These are phyloP conservation scores for Desmophyllum pertusum DNA, from an alignment of 92 coral and sea anemone genomes.

Conservation along the genomic window DNA sequence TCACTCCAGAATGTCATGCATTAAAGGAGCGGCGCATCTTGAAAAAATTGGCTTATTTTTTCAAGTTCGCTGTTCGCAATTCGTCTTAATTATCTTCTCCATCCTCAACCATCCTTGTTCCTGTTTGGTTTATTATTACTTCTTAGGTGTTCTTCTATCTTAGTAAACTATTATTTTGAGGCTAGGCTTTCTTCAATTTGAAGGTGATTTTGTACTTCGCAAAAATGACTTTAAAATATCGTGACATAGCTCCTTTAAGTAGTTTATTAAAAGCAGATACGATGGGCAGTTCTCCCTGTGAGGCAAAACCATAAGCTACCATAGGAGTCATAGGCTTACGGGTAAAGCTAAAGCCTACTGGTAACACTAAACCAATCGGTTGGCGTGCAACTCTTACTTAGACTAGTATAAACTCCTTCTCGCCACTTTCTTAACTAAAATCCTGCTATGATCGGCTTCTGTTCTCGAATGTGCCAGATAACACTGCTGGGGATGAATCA, in stretches of 20 bases:
- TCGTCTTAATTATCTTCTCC: no score
- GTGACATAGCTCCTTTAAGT: neutral
- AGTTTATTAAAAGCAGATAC: neutral
- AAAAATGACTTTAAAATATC: neutral
- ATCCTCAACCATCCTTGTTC: neutral
- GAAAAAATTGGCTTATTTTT: no score
- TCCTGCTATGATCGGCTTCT: neutral
- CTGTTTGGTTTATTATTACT: neutral
- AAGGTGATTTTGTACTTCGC: no score
- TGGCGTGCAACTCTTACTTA: neutral
- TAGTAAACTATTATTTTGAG: neutral
- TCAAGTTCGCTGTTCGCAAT: no score
- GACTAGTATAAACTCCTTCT: no score
- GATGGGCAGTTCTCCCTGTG: neutral
- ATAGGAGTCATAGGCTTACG: no score
- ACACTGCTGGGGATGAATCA: no score
- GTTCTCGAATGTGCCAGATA: no score
- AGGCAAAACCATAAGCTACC: neutral
- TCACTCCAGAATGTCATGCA: neutral
- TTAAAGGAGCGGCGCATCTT: neutral
- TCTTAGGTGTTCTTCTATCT: no score
- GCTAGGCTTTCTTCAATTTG: no score
- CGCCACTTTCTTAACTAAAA: neutral
- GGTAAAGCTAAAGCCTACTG: no score
- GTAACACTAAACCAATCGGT: neutral